Percentiles rank a stretch among this genome's conserved stretches.
Evolutionary conservation across 2,113 vertebrate genomes (phyloP).

Genomic region (Cochlearius cochlearius): DNA sequence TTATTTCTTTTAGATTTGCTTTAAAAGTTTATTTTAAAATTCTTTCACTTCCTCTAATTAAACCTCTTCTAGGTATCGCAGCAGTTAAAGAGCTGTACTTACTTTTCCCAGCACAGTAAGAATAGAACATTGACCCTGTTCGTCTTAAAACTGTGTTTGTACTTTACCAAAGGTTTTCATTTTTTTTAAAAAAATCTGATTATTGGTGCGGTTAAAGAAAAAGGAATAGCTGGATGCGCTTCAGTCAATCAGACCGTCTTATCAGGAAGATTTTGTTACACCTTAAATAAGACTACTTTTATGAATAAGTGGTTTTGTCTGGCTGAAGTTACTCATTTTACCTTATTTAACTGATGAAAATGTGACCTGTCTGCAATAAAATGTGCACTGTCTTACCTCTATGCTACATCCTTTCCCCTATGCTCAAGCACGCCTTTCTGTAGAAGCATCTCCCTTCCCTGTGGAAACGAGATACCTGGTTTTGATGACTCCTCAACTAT

Average conservation of each 20-base stretch:
- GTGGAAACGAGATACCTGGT: not conserved
- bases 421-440: not conserved
- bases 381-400: conserved; percentile 25
- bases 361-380: conserved; percentile 61
- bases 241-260: not conserved
- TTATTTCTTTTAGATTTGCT: conserved; percentile 52
- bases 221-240: not conserved
- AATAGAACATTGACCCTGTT: not conserved
- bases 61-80: conserved; percentile 22
- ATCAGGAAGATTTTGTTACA: not conserved
- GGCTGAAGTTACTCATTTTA: conserved; percentile 48
- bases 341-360: conserved; percentile 43
- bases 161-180: conserved; percentile 37
- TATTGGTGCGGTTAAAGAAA: conserved; percentile 1
- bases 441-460: not conserved
- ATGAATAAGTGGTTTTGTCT: conserved; percentile 19
- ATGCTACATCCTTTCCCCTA: not conserved
- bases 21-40: conserved; percentile 44
- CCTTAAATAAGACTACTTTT: conserved; percentile 4
- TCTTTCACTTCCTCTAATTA: conserved; percentile 34
- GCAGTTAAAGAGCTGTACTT: conserved; percentile 32
- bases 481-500: not conserved
- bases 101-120: conserved; percentile 20
- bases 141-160: conserved; percentile 12
- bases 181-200: not conserved